Conservation (phyloP, 2,888 invertebrate genomes). For the Pammene aurita region DNA sequence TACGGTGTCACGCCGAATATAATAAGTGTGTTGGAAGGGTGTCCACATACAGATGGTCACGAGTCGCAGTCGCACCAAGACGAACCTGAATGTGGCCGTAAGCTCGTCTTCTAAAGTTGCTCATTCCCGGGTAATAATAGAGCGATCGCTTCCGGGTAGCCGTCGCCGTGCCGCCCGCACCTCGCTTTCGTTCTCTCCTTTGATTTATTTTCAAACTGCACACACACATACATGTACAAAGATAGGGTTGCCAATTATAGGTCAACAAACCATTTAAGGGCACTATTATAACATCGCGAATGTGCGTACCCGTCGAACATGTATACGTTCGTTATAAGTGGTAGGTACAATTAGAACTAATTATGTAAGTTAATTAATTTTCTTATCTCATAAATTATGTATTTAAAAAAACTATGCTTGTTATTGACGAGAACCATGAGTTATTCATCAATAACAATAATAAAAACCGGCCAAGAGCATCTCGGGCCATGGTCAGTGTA, state of each 20-base stretch:
- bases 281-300: neutral
- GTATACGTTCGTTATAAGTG: too few species aligned
- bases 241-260: conserved; percentile 18
- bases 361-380: too few species aligned
- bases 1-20: neutral
- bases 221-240: conserved; percentile 23
- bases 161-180: conserved; percentile 29
- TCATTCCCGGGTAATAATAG: conserved; percentile 46
- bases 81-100: conserved; percentile 19
- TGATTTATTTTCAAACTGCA: conserved; percentile 40
- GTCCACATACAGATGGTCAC: neutral
- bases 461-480: too few species aligned
- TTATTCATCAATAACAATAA: too few species aligned
- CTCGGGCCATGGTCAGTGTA: too few species aligned
- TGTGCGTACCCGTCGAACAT: too few species aligned
- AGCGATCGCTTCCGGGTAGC: conserved; percentile 45
- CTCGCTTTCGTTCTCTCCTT: conserved; percentile 38
- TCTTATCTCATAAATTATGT: too few species aligned
- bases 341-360: too few species aligned
- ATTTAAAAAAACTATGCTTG: too few species aligned
- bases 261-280: conserved; percentile 6
- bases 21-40: neutral
- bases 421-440: too few species aligned
- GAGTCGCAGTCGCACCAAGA: neutral
- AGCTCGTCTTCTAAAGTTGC: conserved; percentile 40